Evolutionary conservation across 2,113 vertebrate genomes (phyloP), one percentile per base, ranked within the genome.

Genomic region (Aegithalos caudatus): DNA sequence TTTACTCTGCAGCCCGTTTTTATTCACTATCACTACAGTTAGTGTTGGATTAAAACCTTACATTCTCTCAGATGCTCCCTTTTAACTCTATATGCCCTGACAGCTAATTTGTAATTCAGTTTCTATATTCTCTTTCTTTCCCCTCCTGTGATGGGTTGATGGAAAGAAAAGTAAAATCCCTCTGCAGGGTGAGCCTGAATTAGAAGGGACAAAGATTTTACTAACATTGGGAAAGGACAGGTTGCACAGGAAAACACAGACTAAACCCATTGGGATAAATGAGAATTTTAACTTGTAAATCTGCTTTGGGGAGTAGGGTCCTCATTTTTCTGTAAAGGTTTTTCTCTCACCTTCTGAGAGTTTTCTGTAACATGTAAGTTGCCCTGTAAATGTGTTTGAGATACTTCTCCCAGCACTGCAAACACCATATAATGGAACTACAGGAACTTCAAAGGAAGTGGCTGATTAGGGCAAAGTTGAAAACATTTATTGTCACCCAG

Each of bases 381-480:
- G 21, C 84, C 76, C 12, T 38, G 28, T 73, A 81, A 91, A 73
- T 1, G 16, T n/a, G 62, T 64, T 67, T 83, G 60, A 84, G 56
- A 11, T 45, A 31, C 53, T 95, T 95, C 92, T 88, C 79, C 88
- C 71, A 58, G 62, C 25, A 86, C 22, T 5, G 31, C 69, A 95
- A 96, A 96, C 92, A 94, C 13, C 48, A 7, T 27, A 51, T 70
- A 90, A 86, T 4, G 23, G 74, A 90, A 56, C 60, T 81, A 11
- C 81, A 77, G 3, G 10, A 56, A 86, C 92, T 93, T 95, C 90
- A 95, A 95, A 96, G 87, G 54, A 87, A 79, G 66, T 73, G 54
- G 61, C 76, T 78, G 76, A 57, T 89, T 53, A 53, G 58, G 50
- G 62, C 27, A 58, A 81, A 92, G 51, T 71, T 28, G 57, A 50